These are phyloP conservation scores for Sussaba pulchella DNA, from an alignment of 2,888 invertebrate genomes.

Conservation along the genomic window DNA sequence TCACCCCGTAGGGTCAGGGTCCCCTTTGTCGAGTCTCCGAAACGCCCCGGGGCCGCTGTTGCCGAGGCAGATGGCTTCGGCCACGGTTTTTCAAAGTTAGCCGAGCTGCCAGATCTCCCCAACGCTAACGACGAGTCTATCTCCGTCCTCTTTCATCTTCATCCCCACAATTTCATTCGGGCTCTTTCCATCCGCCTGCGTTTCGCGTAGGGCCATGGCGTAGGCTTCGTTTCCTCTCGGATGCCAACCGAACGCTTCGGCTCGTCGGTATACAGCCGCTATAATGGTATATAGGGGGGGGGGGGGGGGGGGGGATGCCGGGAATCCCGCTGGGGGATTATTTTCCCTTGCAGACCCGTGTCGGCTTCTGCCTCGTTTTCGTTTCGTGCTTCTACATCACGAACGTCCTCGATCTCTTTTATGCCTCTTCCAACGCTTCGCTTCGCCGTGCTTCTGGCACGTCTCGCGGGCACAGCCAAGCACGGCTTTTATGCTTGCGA, in stretches of 20 bases:
- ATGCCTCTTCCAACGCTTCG: slow-evolving; percentile 38
- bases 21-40: slow-evolving; percentile 77
- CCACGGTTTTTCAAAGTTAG: slow-evolving; percentile 70
- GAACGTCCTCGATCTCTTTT: slow-evolving; percentile 51
- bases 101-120: slow-evolving; percentile 61
- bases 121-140: slow-evolving; percentile 72
- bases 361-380: slow-evolving; percentile 41
- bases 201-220: slow-evolving; percentile 53
- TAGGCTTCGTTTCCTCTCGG: slow-evolving; percentile 62
- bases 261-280: slow-evolving; percentile 47
- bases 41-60: slow-evolving; percentile 69
- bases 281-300: slow-evolving; percentile 65
- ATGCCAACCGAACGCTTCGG: slow-evolving; percentile 53
- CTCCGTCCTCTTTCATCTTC: background rate
- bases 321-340: slow-evolving; percentile 81
- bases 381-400: slow-evolving; percentile 34
- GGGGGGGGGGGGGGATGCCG: too few species aligned
- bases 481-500: slow-evolving; percentile 55
- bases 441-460: slow-evolving; percentile 58
- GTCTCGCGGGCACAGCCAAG: slow-evolving; percentile 57
- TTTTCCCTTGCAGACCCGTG: slow-evolving; percentile 73
- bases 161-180: background rate
- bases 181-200: background rate
- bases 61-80: slow-evolving; percentile 67
- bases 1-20: slow-evolving; percentile 77